Evolutionary conservation across 2,888 invertebrate species (phyloP).

Genomic region (Dicyrtoma fusca): DNA sequence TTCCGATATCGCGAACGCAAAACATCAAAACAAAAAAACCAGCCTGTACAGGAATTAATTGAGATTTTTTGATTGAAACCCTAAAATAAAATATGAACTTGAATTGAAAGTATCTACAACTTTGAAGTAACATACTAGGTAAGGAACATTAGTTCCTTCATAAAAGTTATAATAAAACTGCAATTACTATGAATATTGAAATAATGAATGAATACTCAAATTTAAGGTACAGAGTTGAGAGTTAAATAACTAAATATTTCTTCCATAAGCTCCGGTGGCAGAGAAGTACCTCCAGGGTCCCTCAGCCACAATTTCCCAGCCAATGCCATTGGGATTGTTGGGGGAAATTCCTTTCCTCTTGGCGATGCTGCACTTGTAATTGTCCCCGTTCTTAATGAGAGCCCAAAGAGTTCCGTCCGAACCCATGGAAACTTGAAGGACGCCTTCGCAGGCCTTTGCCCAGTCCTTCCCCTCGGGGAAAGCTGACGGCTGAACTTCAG

Average conservation of each 20-base stretch:
- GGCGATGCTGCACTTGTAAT: conserved; percentile 64
- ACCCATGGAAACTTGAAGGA: conserved; percentile 54
- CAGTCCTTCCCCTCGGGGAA: conserved; percentile 84
- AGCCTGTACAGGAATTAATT: no score
- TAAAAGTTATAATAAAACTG: no score
- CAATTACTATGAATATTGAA: no score
- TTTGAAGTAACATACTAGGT: no score
- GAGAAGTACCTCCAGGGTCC: conserved; percentile 52
- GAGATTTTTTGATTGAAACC: no score
- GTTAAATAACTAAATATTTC: conserved; percentile 30
- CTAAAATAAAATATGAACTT: no score
- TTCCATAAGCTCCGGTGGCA: conserved; percentile 43
- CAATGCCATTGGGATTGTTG: conserved; percentile 73
- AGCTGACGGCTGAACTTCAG: conserved; percentile 70
- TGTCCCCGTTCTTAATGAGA: conserved; percentile 66
- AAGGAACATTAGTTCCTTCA: no score
- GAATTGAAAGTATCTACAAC: no score
- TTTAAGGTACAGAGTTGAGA: no score
- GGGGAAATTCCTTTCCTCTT: conserved; percentile 75
- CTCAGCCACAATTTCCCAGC: conserved; percentile 65
- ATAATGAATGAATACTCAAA: no score
- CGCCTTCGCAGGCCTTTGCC: conserved; percentile 61
- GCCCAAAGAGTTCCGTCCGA: conserved; percentile 72
- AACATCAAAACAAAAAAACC: no score
- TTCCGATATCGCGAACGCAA: no score